Evolutionary conservation across 2,888 invertebrate genomes (phyloP).

Genomic region (Alentia gelatinosa): DNA sequence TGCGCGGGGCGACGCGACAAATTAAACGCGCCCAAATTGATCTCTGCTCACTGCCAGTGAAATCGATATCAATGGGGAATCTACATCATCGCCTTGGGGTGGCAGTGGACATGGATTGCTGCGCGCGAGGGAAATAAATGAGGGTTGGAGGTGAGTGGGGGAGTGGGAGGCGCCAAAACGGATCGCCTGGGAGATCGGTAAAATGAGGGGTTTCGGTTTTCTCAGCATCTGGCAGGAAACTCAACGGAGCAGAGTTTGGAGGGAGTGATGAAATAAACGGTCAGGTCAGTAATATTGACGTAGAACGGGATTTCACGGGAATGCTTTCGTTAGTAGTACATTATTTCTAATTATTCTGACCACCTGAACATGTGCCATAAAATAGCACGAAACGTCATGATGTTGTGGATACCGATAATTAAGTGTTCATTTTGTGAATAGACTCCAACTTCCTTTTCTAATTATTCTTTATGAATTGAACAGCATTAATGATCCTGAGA

Average conservation of each 20-base stretch:
- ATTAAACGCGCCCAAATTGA: constrained; percentile 38
- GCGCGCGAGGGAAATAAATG: background rate
- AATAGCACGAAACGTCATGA: too few species aligned
- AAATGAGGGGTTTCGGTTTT: background rate
- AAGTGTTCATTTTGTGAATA: too few species aligned
- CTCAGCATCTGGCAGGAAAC: background rate
- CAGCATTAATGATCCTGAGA: too few species aligned
- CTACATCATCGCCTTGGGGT: background rate
- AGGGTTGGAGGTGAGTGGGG: background rate
- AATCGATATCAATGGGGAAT: constrained; percentile 31
- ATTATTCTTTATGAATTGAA: too few species aligned
- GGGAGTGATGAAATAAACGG: background rate
- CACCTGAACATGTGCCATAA: too few species aligned
- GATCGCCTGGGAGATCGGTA: background rate
- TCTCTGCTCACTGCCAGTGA: background rate
- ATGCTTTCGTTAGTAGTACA: too few species aligned
- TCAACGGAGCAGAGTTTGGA: background rate
- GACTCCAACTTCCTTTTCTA: too few species aligned
- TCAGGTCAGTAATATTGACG: background rate
- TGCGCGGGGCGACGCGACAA: background rate
- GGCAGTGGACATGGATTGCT: background rate
- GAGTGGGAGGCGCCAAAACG: background rate
- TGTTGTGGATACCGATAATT: too few species aligned
- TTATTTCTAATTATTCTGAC: too few species aligned
- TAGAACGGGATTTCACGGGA: background rate